These are phyloP conservation scores for Cyclura pinguis DNA, from an alignment of 2,797 vertebrate genomes.

Conservation along the genomic window DNA sequence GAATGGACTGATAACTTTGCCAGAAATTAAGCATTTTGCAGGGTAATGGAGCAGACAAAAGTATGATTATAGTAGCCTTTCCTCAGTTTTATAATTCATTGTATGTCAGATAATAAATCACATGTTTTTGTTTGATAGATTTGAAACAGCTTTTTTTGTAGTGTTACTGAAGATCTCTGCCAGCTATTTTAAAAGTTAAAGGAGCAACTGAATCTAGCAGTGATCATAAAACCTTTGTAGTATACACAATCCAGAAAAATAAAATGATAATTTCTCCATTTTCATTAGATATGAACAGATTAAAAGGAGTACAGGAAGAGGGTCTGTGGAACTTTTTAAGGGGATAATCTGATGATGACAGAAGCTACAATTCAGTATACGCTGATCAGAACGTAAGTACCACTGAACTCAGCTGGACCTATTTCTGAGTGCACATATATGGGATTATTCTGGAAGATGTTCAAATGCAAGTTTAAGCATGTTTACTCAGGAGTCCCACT, in stretches of 20 bases:
- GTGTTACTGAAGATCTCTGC: slow-evolving; percentile 12
- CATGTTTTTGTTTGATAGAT: slow-evolving; percentile 33
- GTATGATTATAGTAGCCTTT: background rate
- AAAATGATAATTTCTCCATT: slow-evolving; percentile 20
- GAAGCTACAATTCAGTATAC: background rate
- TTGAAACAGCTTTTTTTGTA: background rate
- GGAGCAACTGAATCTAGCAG: slow-evolving; percentile 10
- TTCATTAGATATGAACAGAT: slow-evolving; percentile 14
- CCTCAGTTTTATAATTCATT: slow-evolving; percentile 15
- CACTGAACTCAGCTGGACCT: background rate
- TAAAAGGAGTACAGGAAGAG: background rate
- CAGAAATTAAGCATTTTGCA: slow-evolving; percentile 35
- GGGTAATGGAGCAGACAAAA: slow-evolving; percentile 31
- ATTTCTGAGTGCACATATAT: background rate
- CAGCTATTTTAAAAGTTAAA: slow-evolving; percentile 35
- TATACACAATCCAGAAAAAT: slow-evolving; percentile 25
- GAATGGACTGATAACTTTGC: slow-evolving; percentile 39
- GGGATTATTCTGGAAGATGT: background rate
- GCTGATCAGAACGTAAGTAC: background rate
- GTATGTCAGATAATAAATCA: slow-evolving; percentile 34
- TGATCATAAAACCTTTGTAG: slow-evolving; percentile 19
- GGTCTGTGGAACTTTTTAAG: background rate
- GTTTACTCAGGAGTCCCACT: background rate
- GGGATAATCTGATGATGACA: background rate
- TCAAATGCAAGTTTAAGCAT: background rate